These are phyloP conservation scores for Imbricaverruca yamaguchii DNA, from an alignment of 2,888 invertebrate species.

Conservation along the genomic window DNA sequence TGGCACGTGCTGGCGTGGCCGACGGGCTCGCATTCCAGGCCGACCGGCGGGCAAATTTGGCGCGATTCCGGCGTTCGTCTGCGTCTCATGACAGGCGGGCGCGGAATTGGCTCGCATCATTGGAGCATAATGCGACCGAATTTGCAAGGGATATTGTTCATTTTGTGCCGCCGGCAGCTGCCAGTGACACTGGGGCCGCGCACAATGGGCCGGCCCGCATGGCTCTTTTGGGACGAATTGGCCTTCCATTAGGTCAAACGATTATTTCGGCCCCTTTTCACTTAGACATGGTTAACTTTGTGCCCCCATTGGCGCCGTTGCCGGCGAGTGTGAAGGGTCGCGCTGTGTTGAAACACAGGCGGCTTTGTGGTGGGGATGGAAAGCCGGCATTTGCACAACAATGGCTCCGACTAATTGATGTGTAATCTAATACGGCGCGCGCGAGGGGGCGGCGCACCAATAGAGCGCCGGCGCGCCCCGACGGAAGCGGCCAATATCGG, in stretches of 20 bases:
- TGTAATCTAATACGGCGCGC: conserved; percentile 6
- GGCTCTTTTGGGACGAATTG: neutral
- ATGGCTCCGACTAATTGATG: conserved; percentile 18
- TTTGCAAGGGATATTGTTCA: conserved; percentile 14
- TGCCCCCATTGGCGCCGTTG: neutral
- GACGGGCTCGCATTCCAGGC: neutral
- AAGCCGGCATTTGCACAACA: conserved; percentile 19
- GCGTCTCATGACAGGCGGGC: neutral
- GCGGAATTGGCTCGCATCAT: neutral
- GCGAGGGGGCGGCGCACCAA: neutral
- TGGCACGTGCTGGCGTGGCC: neutral
- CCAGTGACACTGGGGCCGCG: neutral
- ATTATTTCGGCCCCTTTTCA: conserved; percentile 22
- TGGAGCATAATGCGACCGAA: conserved; percentile 5
- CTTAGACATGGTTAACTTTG: conserved; percentile 22
- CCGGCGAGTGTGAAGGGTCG: conserved; percentile 6
- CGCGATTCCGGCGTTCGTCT: neutral
- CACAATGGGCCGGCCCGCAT: neutral
- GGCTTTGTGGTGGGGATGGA: conserved; percentile 17
- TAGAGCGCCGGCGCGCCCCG: no score
- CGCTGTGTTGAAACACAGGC: conserved; percentile 13
- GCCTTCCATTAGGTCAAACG: conserved; percentile 20
- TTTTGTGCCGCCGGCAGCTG: conserved; percentile 1
- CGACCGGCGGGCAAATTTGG: neutral
- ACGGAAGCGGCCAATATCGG: conserved; percentile 3